These are phyloP conservation scores for Agrypnia vestita DNA, from an alignment of 1,140 invertebrate genomes.

Conservation along the genomic window DNA sequence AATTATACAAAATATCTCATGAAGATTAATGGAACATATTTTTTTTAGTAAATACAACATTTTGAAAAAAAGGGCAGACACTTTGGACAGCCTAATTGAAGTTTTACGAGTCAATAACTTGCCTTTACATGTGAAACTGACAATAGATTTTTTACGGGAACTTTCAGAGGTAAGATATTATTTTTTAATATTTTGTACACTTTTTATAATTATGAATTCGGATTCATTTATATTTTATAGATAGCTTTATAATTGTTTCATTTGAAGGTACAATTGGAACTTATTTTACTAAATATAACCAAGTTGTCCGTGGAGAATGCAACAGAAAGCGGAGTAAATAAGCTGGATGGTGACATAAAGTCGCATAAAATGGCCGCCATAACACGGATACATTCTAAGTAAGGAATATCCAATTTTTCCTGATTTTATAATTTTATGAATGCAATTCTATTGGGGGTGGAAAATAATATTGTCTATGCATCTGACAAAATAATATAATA, in stretches of 20 bases:
- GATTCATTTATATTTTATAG: not conserved
- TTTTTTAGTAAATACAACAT: conserved; percentile 23
- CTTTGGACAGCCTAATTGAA: conserved; percentile 8
- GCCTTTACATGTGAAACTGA: not conserved
- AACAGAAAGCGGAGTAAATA: not conserved
- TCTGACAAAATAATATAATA: no score
- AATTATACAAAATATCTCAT: no score
- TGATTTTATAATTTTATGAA: no score
- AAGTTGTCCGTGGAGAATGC: conserved; percentile 25
- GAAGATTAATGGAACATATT: no score
- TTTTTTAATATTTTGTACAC: not conserved
- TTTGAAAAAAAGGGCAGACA: conserved; percentile 31
- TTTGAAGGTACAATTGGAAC: conserved; percentile 18
- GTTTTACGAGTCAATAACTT: conserved; percentile 3
- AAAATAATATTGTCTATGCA: no score
- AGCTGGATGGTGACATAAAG: not conserved
- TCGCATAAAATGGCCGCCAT: conserved; percentile 12
- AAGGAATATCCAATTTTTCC: not conserved
- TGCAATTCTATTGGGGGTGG: no score
- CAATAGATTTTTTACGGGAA: conserved; percentile 28
- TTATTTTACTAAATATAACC: conserved; percentile 13
- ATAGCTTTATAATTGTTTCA: not conserved
- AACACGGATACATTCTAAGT: conserved; percentile 31
- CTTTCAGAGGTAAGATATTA: conserved; percentile 14
- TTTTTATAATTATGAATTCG: not conserved